phyloP scores from a whole-genome alignment of 1,140 invertebrate genomes.

The Cotesia vestalis region DNA sequence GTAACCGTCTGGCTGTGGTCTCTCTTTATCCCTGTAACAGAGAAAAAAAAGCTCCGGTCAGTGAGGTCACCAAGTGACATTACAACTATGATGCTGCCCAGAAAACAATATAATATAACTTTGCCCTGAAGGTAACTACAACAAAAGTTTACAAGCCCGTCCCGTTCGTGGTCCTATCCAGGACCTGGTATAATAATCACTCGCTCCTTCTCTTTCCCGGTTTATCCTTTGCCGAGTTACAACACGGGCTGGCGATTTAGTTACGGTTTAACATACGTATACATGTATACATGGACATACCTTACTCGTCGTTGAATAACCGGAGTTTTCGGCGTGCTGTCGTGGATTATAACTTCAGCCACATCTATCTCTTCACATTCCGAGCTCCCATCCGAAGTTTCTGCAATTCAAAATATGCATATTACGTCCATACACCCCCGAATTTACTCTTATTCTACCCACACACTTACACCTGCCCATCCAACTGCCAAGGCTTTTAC shows the following conservation, averaged over 20 bases:
- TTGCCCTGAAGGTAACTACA: slow-evolving; percentile 13
- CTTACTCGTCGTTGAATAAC: slow-evolving; percentile 70
- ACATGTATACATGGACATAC: slow-evolving; percentile 39
- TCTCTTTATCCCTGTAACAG: slow-evolving; percentile 58
- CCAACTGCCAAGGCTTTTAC: background rate
- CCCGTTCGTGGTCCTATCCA: too few relatives aligned
- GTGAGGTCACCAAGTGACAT: background rate
- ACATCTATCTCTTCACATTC: slow-evolving; percentile 74
- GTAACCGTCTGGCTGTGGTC: slow-evolving; percentile 62
- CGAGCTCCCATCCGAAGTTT: slow-evolving; percentile 46
- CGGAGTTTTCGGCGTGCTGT: slow-evolving; percentile 75
- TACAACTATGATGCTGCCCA: too few relatives aligned
- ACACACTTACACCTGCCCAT: background rate
- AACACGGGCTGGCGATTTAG: slow-evolving; percentile 19
- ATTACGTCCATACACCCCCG: background rate
- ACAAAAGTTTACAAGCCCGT: slow-evolving; percentile 6
- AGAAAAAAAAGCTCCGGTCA: slow-evolving; percentile 45
- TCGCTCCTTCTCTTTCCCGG: background rate
- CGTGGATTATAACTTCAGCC: slow-evolving; percentile 80
- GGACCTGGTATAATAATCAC: background rate
- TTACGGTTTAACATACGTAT: slow-evolving; percentile 39
- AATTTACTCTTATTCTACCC: too few relatives aligned
- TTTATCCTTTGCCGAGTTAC: background rate
- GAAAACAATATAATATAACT: slow-evolving; percentile 27
- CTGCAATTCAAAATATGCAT: slow-evolving; percentile 43